Conservation (phyloP, 2,888 invertebrate species). For the Dilophus febrilis region DNA sequence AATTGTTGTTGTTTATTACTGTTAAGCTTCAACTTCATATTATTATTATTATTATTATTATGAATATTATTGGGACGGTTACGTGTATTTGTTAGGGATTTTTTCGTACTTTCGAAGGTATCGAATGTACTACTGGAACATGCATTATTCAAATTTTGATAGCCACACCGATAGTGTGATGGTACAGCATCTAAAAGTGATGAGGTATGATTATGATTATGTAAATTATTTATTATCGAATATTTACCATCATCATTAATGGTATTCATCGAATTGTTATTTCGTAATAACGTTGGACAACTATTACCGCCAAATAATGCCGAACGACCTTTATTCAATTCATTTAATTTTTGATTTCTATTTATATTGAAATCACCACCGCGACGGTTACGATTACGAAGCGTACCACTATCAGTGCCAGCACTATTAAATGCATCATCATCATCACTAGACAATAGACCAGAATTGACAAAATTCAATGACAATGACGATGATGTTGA, state of each 20-base stretch:
- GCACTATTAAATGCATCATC: constrained; percentile 9
- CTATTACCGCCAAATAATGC: constrained; percentile 12
- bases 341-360: constrained; percentile 11
- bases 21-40: too few species aligned
- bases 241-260: constrained; percentile 7
- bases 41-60: constrained; percentile 4
- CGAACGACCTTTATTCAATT: constrained; percentile 13
- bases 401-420: constrained; percentile 6
- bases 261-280: constrained; percentile 6
- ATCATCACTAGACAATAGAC: constrained; percentile 11
- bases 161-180: constrained; percentile 14
- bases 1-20: background rate
- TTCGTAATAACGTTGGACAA: constrained; percentile 13
- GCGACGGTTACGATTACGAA: too few species aligned
- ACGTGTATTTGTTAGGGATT: too few species aligned
- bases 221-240: constrained; percentile 5
- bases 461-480: constrained; percentile 11
- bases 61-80: too few species aligned
- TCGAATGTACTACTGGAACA: constrained; percentile 13
- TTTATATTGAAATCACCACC: constrained; percentile 8
- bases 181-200: constrained; percentile 14
- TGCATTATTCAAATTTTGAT: constrained; percentile 15
- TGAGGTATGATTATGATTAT: constrained; percentile 10
- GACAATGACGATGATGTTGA: constrained; percentile 10
- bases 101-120: too few species aligned